phyloP scores from a whole-genome alignment of 1,140 invertebrate genomes.

The Philotrypesis tridentata region DNA sequence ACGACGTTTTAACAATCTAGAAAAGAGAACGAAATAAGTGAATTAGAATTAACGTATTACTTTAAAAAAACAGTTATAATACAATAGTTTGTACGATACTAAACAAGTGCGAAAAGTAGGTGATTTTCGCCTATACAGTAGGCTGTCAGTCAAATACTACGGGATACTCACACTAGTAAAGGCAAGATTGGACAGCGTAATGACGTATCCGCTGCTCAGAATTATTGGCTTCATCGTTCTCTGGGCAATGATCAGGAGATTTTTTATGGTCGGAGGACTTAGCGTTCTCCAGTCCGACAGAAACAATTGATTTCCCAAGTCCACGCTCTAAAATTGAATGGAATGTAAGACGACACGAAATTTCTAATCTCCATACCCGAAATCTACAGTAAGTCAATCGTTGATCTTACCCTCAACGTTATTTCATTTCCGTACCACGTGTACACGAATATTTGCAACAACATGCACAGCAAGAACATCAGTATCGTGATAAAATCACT shows the following conservation, averaged over 20 bases:
- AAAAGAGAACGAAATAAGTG: too few species aligned
- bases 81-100: too few species aligned
- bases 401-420: constrained; percentile 69
- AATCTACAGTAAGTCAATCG: too few species aligned
- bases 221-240: constrained; percentile 51
- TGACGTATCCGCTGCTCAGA: constrained; percentile 54
- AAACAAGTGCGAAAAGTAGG: too few species aligned
- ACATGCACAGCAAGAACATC: constrained; percentile 56
- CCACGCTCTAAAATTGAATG: constrained; percentile 13
- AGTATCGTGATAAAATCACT: constrained; percentile 57
- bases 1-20: constrained; percentile 50
- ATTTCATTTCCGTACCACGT: constrained; percentile 78
- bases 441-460: constrained; percentile 71
- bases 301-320: constrained; percentile 52
- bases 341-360: too few species aligned
- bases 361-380: too few species aligned
- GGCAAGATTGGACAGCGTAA: constrained; percentile 54
- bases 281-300: constrained; percentile 55
- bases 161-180: constrained; percentile 57
- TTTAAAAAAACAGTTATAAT: background rate
- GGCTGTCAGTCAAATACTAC: too few species aligned
- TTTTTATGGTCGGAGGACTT: constrained; percentile 41
- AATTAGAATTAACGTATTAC: too few species aligned
- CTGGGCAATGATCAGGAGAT: constrained; percentile 51
- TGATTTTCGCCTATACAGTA: too few species aligned